Conservation (phyloP, 2,113 vertebrate species). For the Pogonocichla stellata region DNA sequence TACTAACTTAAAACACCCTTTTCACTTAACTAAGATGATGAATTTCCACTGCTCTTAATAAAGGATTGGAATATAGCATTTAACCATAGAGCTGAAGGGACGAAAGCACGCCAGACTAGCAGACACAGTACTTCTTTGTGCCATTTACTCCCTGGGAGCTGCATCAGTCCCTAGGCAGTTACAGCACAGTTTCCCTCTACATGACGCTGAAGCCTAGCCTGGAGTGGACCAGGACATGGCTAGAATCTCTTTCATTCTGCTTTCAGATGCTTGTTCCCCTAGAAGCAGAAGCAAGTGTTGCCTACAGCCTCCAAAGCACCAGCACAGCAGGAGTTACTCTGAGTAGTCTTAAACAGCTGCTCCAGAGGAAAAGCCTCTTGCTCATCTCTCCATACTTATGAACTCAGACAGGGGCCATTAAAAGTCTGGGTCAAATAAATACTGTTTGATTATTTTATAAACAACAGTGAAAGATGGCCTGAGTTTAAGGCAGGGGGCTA, state of each 20-base stretch:
- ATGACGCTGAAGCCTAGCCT: not conserved
- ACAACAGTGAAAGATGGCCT: not conserved
- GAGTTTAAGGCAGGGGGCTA: not conserved
- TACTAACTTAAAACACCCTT: not conserved
- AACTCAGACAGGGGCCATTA: not conserved
- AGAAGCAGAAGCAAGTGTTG: not conserved
- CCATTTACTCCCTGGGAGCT: not conserved
- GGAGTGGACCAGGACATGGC: not conserved
- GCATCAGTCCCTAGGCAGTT: not conserved
- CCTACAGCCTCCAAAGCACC: not conserved
- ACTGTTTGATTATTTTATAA: constrained; percentile 11
- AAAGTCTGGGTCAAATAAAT: constrained; percentile 27
- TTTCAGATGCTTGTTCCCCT: not conserved
- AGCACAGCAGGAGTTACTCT: not conserved
- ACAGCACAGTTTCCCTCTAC: not conserved
- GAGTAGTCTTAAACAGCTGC: not conserved
- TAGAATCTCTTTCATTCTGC: not conserved
- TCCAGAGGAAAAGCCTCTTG: not conserved
- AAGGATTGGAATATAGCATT: not conserved
- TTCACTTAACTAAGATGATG: not conserved
- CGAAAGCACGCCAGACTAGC: not conserved
- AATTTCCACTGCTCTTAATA: not conserved
- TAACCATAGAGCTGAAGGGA: not conserved
- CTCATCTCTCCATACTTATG: not conserved
- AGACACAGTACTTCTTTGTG: not conserved